Percentiles rank a stretch among this genome's conserved stretches.
These are phyloP conservation scores for Lucinisca nassula DNA, from an alignment of 2,888 invertebrate genomes.

Conservation along the genomic window DNA sequence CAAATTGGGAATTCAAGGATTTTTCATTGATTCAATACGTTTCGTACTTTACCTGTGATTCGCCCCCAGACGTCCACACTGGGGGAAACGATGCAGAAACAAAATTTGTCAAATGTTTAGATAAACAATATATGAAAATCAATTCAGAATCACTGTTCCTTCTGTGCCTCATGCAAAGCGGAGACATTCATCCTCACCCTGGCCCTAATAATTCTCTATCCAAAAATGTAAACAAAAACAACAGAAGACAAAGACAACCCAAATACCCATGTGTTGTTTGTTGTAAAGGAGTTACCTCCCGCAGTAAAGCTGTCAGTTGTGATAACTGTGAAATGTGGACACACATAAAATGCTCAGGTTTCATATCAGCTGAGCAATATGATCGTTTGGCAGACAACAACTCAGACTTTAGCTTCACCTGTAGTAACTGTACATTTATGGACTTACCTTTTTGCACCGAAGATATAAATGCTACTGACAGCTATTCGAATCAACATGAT, in stretches of 20 bases:
- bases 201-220: neutral
- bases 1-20: neutral
- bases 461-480: neutral
- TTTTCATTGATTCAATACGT: neutral
- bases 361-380: neutral
- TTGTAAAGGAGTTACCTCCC: neutral
- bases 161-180: neutral
- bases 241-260: neutral
- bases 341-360: neutral
- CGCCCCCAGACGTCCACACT: too few relatives aligned
- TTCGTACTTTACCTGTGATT: neutral
- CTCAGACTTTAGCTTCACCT: neutral
- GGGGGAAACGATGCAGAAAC: neutral
- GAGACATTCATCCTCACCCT: constrained; percentile 2
- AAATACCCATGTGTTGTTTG: neutral
- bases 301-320: neutral
- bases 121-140: neutral
- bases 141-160: neutral
- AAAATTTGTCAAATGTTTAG: neutral
- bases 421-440: neutral
- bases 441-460: neutral
- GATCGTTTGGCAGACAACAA: neutral
- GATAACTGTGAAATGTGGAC: neutral
- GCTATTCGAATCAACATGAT: neutral
- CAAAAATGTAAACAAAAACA: neutral